Conservation (phyloP, 2,113 vertebrate genomes). For the Callocephalon fimbriatum region DNA sequence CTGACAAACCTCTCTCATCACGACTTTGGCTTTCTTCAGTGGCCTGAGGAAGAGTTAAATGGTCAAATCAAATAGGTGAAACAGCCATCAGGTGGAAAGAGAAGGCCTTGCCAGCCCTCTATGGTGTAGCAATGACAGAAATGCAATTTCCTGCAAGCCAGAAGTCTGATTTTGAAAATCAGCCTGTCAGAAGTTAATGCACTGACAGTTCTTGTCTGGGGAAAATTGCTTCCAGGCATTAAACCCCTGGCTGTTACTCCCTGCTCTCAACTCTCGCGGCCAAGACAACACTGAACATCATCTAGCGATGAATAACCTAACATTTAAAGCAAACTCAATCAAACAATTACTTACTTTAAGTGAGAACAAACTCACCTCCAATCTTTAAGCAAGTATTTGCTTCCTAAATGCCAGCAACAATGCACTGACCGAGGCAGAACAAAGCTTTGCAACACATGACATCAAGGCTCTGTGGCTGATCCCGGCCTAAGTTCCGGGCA, state of each 20-base stretch:
- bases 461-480: background rate
- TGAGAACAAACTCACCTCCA: background rate
- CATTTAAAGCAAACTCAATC: rapidly evolving
- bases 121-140: background rate
- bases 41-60: background rate
- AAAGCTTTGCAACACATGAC: background rate
- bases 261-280: background rate
- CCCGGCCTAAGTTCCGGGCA: rapidly evolving
- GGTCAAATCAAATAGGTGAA: background rate
- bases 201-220: background rate
- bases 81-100: background rate
- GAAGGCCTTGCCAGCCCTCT: background rate
- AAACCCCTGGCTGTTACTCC: background rate
- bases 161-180: background rate
- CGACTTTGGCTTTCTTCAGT: background rate
- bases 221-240: background rate
- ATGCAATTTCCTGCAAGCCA: background rate
- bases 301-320: background rate
- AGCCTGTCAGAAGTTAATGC: background rate
- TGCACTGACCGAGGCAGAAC: background rate
- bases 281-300: background rate
- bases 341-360: background rate
- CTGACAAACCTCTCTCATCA: rapidly evolving
- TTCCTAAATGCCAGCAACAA: background rate
- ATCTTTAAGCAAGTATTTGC: background rate